Evolutionary conservation across 2,888 invertebrate species (phyloP).

Genomic region (Argyra leucocephala): DNA sequence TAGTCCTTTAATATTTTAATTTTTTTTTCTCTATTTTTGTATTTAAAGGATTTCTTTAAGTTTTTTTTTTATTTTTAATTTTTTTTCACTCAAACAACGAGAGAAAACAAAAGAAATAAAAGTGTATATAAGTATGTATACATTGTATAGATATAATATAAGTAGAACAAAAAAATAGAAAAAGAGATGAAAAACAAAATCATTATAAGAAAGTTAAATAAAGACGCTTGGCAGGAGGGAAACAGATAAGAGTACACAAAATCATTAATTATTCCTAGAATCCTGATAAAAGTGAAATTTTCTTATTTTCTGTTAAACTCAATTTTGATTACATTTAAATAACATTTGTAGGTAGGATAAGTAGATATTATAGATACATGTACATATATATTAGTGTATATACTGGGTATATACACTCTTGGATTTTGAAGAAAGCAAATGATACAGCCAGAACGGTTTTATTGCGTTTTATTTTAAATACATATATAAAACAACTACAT

Average conservation of each 20-base stretch:
- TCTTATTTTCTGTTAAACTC: conserved; percentile 8
- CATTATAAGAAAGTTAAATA: background rate
- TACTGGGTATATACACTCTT: no score
- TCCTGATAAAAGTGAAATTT: conserved; percentile 8
- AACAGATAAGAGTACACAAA: conserved; percentile 8
- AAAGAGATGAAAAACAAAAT: background rate
- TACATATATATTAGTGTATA: no score
- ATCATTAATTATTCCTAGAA: conserved; percentile 12
- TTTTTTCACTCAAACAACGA: background rate
- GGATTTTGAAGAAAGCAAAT: no score
- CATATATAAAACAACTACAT: background rate
- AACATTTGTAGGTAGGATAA: background rate
- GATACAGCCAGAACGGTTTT: background rate
- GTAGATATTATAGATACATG: no score
- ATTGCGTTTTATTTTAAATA: background rate
- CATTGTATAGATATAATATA: no score
- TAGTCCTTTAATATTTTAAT: no score
- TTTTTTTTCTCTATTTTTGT: no score
- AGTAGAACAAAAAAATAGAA: no score
- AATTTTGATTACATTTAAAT: conserved; percentile 12
- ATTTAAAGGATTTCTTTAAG: no score
- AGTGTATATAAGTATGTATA: no score
- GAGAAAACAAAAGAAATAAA: conserved; percentile 14
- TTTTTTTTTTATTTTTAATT: conserved; percentile 7
- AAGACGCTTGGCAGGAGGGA: conserved; percentile 2